phyloP scores from a whole-genome alignment of 2,113 vertebrate species.

The Crotalus tigris region DNA sequence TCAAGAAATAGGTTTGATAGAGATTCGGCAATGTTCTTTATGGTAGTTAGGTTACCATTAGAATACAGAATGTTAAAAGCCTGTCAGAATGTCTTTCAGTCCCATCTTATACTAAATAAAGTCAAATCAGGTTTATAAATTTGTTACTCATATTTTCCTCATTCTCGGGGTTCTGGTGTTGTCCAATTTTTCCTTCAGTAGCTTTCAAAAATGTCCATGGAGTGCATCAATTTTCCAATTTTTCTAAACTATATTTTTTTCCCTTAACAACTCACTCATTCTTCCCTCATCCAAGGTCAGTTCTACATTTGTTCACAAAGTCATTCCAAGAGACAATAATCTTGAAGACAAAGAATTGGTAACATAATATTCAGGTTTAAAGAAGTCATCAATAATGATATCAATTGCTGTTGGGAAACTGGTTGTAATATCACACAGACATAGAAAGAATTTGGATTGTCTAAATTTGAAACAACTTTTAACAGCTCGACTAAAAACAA shows the following conservation, averaged over 20 bases:
- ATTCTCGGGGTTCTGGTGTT: neutral
- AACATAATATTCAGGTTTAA: neutral
- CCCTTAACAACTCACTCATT: neutral
- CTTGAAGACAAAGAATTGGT: neutral
- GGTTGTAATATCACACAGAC: neutral
- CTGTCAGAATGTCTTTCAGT: too few relatives aligned
- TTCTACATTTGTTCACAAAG: neutral
- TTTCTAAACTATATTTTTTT: neutral
- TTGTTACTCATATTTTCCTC: neutral
- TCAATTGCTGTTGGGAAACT: neutral
- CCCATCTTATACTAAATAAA: neutral
- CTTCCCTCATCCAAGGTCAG: neutral
- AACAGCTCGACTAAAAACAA: neutral
- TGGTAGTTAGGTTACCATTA: neutral
- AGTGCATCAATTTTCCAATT: neutral
- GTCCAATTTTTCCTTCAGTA: neutral
- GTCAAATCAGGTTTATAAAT: neutral
- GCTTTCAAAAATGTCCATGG: neutral
- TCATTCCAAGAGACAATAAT: neutral
- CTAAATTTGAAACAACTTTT: neutral
- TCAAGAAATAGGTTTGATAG: too few relatives aligned
- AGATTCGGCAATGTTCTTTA: neutral
- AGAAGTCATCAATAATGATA: neutral
- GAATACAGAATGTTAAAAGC: neutral
- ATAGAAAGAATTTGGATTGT: neutral